phyloP scores from a whole-genome alignment of 2,113 vertebrate genomes.

The Eptesicus fuscus region DNA sequence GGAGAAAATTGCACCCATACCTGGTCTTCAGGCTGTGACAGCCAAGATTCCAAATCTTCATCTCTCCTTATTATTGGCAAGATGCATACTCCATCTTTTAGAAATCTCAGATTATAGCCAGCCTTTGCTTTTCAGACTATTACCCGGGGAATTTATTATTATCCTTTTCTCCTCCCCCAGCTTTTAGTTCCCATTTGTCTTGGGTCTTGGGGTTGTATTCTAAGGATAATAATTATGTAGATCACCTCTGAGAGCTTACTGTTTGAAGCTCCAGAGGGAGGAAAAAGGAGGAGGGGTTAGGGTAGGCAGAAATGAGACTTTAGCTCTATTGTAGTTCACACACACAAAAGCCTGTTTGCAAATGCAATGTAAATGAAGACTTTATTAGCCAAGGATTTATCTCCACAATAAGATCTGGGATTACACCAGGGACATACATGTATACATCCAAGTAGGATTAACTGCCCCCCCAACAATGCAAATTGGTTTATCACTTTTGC shows the following conservation, averaged over 20 bases:
- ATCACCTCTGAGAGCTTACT: not conserved
- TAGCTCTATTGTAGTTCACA: slow-evolving; percentile 20
- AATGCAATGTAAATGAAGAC: slow-evolving; percentile 35
- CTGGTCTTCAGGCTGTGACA: not conserved
- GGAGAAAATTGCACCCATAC: not conserved
- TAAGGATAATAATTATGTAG: not conserved
- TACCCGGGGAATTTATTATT: not conserved
- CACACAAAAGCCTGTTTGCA: slow-evolving; percentile 22
- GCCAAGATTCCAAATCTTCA: not conserved
- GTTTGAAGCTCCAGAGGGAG: not conserved
- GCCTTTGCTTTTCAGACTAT: not conserved
- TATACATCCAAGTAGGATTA: slow-evolving; percentile 14
- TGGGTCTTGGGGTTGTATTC: not conserved
- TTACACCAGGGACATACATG: not conserved
- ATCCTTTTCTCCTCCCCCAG: not conserved
- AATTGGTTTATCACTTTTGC: slow-evolving; percentile 21
- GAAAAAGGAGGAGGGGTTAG: not conserved
- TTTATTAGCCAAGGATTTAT: slow-evolving; percentile 41
- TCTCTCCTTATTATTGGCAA: not conserved
- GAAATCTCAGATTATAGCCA: not conserved
- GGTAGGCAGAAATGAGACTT: not conserved
- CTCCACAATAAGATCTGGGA: not conserved
- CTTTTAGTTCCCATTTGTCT: slow-evolving; percentile 2
- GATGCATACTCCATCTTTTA: not conserved
- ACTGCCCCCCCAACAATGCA: not conserved